Evolutionary conservation across 2,888 invertebrate genomes (phyloP), one percentile per base, ranked within the genome.

Genomic region (Chrysolina oricalcia): DNA sequence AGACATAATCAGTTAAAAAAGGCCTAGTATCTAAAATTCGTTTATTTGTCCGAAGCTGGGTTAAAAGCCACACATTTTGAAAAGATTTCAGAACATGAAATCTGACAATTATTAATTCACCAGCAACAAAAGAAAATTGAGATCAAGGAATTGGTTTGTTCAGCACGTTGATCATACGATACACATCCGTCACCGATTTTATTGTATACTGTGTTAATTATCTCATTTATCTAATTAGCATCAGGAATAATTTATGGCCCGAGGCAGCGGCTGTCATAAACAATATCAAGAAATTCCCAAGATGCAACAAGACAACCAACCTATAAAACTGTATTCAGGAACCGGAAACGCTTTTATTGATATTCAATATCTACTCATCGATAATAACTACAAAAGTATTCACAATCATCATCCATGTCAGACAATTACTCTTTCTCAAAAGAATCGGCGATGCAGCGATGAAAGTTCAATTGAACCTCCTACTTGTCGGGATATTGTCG

Each of bases 201-300:
- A 17, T 40, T 40, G 56, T 68, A 53, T 15, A 40, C 17, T 11
- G 23, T 17, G 17, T 40, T 68, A 53, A 68, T 68, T 15, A 68
- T 35, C 19, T 19, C 40, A 68, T 68, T 53, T 17, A 48, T 35
- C 41, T 56, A 11, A 68, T 68, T 56, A 41, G 68, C 68, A 68
- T 56, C 19, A 53, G 21, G 19, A 48, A 50, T 53, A 53, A 41
- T 68, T 53, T 19, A 41, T 41, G 13, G 19, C 43, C 40, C 19
- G 15, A 15, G 27, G 50, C 17, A 23, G 19, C 13, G 23, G 23
- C 19, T 59, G 27, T 59, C 15, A 27, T 35, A 35, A 59, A 59
- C n/a, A 50, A 46, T 21, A 23, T 13, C 11, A 56, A 21, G 13
- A 4, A 27, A 59, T 59, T 59, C 27, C 27, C n/a, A 15, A 53